Evolutionary conservation across 2,888 invertebrate species (phyloP).

Genomic region (Lordiphosa andalusiaca): DNA sequence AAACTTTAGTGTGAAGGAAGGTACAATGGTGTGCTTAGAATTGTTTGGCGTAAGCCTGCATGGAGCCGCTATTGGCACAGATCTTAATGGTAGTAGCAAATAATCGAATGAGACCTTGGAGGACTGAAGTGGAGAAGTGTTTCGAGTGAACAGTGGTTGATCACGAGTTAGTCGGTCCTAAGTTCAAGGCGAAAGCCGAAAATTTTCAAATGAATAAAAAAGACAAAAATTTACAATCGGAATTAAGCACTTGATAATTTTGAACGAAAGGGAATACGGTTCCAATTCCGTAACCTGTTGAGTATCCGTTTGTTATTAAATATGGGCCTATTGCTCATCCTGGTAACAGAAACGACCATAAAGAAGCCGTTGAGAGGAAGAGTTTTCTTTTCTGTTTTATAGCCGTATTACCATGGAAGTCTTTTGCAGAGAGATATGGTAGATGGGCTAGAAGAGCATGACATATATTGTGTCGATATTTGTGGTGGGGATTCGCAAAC

Average conservation of each 20-base stretch:
- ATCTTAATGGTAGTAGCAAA: constrained; percentile 85
- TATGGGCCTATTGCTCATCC: constrained; percentile 80
- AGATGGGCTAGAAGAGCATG: constrained; percentile 51
- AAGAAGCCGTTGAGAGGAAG: constrained; percentile 83
- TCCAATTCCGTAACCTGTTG: constrained; percentile 81
- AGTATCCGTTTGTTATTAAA: constrained; percentile 74
- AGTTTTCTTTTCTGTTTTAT: too few relatives aligned
- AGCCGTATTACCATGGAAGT: constrained; percentile 50
- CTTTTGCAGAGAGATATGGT: constrained; percentile 50
- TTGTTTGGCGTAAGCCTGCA: constrained; percentile 82
- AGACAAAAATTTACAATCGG: too few relatives aligned
- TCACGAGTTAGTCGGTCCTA: constrained; percentile 83
- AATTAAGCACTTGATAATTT: constrained; percentile 43
- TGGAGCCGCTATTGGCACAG: constrained; percentile 81
- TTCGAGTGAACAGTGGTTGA: constrained; percentile 84
- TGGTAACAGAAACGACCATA: constrained; percentile 81
- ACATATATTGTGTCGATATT: constrained; percentile 52
- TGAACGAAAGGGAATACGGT: constrained; percentile 82
- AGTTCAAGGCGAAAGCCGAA: constrained; percentile 82
- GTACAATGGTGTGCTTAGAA: constrained; percentile 83
- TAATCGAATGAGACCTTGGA: constrained; percentile 84
- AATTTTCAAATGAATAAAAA: constrained; percentile 61
- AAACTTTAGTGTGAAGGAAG: constrained; percentile 84
- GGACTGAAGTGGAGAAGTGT: constrained; percentile 84
- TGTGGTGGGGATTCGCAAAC: constrained; percentile 39